Percentiles rank a stretch among this genome's conserved stretches.
phyloP scores from a whole-genome alignment of 2,113 vertebrate species.

The Tragulus kanchil region DNA sequence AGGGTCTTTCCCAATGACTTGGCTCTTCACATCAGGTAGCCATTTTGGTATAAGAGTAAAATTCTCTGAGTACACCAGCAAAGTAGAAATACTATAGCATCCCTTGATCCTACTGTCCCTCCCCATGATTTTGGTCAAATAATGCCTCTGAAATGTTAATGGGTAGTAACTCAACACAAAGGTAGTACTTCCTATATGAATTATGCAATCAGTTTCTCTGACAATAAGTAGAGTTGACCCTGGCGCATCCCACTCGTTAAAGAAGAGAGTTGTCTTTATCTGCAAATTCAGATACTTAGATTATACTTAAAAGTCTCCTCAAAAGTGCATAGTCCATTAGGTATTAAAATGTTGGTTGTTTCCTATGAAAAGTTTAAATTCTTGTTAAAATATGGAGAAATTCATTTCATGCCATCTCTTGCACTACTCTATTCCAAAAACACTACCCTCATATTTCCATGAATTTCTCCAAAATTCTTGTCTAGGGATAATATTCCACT shows the following conservation, averaged over 20 bases:
- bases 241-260: neutral
- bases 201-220: neutral
- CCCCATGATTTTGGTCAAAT: neutral
- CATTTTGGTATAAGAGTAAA: neutral
- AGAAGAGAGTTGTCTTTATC: neutral
- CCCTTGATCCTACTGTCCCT: neutral
- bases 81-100: neutral
- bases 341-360: conserved; percentile 17
- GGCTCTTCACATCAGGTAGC: neutral
- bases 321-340: neutral
- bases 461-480: neutral
- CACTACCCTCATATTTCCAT: neutral
- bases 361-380: neutral
- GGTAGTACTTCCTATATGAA: neutral
- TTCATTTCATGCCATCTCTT: neutral
- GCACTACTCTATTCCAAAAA: neutral
- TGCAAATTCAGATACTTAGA: conserved; percentile 15
- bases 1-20: neutral
- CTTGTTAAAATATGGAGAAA: conserved; percentile 42
- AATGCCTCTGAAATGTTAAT: neutral
- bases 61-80: neutral
- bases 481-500: neutral
- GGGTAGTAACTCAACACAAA: neutral
- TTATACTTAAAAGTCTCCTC: neutral
- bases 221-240: neutral